Conservation (phyloP, 1,140 invertebrate species). For the Schlechtendalia chinensis region DNA sequence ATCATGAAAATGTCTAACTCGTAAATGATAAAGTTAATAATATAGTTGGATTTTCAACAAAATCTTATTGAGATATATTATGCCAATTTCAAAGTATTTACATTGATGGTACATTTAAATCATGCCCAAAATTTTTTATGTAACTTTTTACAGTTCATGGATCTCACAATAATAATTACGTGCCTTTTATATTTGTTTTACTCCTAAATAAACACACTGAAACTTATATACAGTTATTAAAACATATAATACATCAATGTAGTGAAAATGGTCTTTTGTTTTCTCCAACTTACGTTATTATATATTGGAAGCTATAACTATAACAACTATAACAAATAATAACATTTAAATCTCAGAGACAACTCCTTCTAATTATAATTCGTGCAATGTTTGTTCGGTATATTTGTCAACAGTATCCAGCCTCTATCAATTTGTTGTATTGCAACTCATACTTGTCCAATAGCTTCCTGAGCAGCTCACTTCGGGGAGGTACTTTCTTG, state of each 20-base stretch:
- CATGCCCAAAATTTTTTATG: background rate
- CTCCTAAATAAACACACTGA: background rate
- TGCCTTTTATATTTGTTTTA: slow-evolving; percentile 6
- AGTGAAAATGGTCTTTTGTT: background rate
- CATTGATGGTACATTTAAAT: slow-evolving; percentile 7
- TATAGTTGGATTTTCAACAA: background rate
- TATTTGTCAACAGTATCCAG: too few relatives aligned
- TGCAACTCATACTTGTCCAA: too few relatives aligned
- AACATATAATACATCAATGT: too few relatives aligned
- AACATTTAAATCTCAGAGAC: too few relatives aligned
- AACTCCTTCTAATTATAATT: too few relatives aligned
- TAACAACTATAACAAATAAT: too few relatives aligned
- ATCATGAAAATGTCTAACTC: background rate
- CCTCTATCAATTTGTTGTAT: too few relatives aligned
- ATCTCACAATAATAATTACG: slow-evolving; percentile 1
- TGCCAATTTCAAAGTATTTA: background rate
- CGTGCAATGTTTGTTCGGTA: too few relatives aligned
- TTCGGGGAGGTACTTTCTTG: too few relatives aligned
- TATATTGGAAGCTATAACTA: too few relatives aligned
- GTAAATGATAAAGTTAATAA: background rate
- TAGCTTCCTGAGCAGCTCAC: too few relatives aligned
- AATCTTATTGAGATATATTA: background rate
- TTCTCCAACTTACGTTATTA: background rate
- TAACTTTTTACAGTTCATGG: background rate
- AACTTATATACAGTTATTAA: background rate